These are phyloP conservation scores for Tolypeutes matacus DNA, from an alignment of 2,797 vertebrate genomes.

Conservation along the genomic window DNA sequence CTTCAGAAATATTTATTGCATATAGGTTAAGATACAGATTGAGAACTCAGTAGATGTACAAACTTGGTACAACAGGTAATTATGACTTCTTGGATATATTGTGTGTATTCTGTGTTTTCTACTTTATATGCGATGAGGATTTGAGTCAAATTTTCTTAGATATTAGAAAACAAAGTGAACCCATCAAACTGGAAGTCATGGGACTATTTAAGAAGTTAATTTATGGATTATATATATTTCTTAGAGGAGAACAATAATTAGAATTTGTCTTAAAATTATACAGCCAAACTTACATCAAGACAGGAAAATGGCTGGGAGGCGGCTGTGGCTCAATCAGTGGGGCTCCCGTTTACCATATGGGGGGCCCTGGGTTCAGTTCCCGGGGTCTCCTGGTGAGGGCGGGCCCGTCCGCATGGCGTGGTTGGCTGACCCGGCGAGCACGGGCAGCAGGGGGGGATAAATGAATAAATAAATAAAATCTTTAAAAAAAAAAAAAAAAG, in stretches of 20 bases:
- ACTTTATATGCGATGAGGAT: background rate
- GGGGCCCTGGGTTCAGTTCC: no score
- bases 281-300: background rate
- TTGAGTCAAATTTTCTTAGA: background rate
- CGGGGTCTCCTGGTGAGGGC: no score
- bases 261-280: slow-evolving; percentile 7
- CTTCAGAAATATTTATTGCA: background rate
- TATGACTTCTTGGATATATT: background rate
- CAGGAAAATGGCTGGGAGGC: no score
- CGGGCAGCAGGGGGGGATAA: no score
- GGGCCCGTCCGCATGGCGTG: no score
- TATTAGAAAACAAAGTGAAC: background rate
- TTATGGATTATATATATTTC: background rate
- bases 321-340: no score
- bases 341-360: no score
- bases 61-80: background rate
- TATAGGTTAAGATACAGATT: background rate
- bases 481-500: no score
- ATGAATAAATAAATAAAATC: no score
- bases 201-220: background rate
- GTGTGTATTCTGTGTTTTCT: background rate
- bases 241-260: background rate
- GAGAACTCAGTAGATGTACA: background rate
- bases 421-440: no score
- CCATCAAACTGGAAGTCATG: background rate